These are phyloP conservation scores for Plebejus anna DNA, from an alignment of 2,888 invertebrate genomes.

Conservation along the genomic window DNA sequence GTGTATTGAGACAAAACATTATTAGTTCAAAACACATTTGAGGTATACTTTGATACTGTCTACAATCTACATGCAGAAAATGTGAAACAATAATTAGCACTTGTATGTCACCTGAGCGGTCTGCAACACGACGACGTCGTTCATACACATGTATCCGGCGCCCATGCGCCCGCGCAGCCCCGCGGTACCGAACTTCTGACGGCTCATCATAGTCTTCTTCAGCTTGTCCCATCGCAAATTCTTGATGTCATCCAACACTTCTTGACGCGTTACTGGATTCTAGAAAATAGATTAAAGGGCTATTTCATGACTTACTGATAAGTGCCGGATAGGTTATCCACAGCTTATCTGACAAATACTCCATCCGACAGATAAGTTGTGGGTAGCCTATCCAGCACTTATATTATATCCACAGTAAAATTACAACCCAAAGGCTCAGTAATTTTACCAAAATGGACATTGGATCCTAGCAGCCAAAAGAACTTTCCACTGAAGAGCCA, in stretches of 20 bases:
- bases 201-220: constrained; percentile 80
- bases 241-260: constrained; percentile 81
- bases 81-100: neutral
- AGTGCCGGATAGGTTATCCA: too few relatives aligned
- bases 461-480: too few relatives aligned
- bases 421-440: neutral
- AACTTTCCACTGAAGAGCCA: too few relatives aligned
- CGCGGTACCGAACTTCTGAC: constrained; percentile 95
- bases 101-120: constrained; percentile 84
- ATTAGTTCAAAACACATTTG: neutral
- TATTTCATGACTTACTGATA: too few relatives aligned
- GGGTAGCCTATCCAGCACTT: too few relatives aligned
- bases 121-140: constrained; percentile 97
- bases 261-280: constrained; percentile 82
- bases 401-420: too few relatives aligned
- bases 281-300: constrained; percentile 43
- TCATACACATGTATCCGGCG: constrained; percentile 95
- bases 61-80: neutral
- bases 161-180: constrained; percentile 96
- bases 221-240: constrained; percentile 80
- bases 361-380: too few relatives aligned
- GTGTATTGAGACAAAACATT: neutral
- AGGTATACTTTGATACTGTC: neutral
- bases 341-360: too few relatives aligned
- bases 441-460: neutral